Evolutionary conservation across 2,888 invertebrate species (phyloP).

Genomic region (Epirrhoe tristata): DNA sequence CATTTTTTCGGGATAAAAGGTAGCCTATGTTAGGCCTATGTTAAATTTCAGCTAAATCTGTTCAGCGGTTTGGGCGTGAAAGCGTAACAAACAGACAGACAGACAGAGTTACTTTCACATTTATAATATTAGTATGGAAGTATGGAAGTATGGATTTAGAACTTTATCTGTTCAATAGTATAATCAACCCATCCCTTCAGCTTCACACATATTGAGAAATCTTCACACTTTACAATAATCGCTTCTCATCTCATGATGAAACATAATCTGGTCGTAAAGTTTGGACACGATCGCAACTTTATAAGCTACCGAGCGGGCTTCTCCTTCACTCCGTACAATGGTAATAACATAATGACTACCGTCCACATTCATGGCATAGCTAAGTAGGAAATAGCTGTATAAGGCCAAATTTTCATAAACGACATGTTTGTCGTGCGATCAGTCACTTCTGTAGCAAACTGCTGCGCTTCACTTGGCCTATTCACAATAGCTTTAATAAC

Average conservation of each 20-base stretch:
- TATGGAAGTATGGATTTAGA: too few species aligned
- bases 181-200: not conserved
- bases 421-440: not conserved
- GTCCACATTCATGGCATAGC: constrained; percentile 37
- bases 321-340: constrained; percentile 52
- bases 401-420: not conserved
- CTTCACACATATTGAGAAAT: not conserved
- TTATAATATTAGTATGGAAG: too few species aligned
- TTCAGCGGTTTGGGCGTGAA: too few species aligned
- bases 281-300: constrained; percentile 3
- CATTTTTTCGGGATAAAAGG: too few species aligned
- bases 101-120: too few species aligned
- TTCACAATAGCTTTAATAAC: too few species aligned
- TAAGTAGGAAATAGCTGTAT: constrained; percentile 7
- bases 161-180: too few species aligned
- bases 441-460: too few species aligned
- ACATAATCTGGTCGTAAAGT: constrained; percentile 12
- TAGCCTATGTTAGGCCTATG: too few species aligned
- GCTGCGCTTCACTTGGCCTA: too few species aligned
- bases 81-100: too few species aligned
- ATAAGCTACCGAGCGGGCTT: constrained; percentile 38
- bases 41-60: too few species aligned
- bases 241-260: constrained; percentile 16
- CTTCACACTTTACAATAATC: constrained; percentile 1
- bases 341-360: constrained; percentile 72